Base-by-base conservation (phyloP, 2,797 vertebrate species). In the Orestias chungarensis region DNA sequence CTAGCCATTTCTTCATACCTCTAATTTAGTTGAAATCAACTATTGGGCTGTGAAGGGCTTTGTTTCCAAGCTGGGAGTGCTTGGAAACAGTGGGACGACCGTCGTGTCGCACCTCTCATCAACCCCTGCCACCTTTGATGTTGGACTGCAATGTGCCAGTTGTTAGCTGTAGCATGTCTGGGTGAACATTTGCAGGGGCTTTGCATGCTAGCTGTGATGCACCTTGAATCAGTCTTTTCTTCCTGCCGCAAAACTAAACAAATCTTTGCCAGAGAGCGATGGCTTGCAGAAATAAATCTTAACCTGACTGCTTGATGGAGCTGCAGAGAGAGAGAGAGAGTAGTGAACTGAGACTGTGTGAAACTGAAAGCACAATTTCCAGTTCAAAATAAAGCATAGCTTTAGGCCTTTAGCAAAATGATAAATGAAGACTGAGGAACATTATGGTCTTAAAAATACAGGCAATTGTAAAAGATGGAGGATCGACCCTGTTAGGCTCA, bases 101-200 rank as follows among this genome's bases (percentile, higher is more conserved):
- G 80, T 89, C 72, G 66, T 89, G 86, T 86, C 83, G 68, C 87
- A 88, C 89, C 81, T 89, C 68, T 78, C 49, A 27, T 43, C 64
- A 59, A 62, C 77, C 71, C 71, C 69, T 54, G 74, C 77, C 81
- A 70, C 73, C 73, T 77, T 50, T 64, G 40, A 23, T 44, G 27
- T 78, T 62, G 57, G 55, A 70, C 77, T 79, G 62, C 47, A 62
- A 64, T 29, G 66, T 68, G 75, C 71, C 76, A 29, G 73, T 59
- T 83, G 73, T 77, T 54, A 54, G 69, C 72, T 11, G 72, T 77
- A 69, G 80, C 73, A 64, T 73, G 71, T 82, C 70, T 64, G 50
- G 75, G 66, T 82, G 55, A 86, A 79, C 72, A 74, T 73, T 74
- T 73, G 67, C 72, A 74, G 79, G 70, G 64, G 27, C 54, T 40